Evolutionary conservation across 1,140 invertebrate genomes (phyloP), one percentile per base, ranked within the genome.

Genomic region (Trachelipus rathkii): DNA sequence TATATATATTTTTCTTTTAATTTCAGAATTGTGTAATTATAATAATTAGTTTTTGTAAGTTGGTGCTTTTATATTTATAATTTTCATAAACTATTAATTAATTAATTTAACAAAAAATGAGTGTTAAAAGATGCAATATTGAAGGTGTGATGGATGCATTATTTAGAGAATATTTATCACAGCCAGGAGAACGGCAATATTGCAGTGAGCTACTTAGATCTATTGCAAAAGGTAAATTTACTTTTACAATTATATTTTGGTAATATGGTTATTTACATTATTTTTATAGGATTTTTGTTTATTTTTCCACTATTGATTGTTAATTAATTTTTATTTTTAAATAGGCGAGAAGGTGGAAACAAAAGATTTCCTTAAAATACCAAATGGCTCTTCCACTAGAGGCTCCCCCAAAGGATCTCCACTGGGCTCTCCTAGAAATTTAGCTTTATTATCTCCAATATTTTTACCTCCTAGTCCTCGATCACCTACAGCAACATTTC

Each of bases 81-180:
- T 3, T 33, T 3, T 3, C 33, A n/a, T n/a, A n/a, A n/a, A n/a
- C n/a, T n/a, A n/a, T n/a, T n/a, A n/a, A n/a, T 33, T 33, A 33
- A 33, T 33, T 33, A 33, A 33, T 33, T 33, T 33, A 33, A 33
- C 6, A 33, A 33, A 60, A 60, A 60, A 60, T 72, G 75, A 68
- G 21, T n/a, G 53, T 77, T 33, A 60, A 77, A 66, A 73, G 53
- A 8, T 73, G 74, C 70, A 78, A 78, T 77, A 33, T 81, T 24
- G 74, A 79, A 11, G 86, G 83, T 10, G 84, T 74, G 0, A 82
- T 24, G 72, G 85, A 85, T 44, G 87, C 83, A 44, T 84, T 77
- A 45, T 78, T 77, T 44, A 81, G 81, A 33, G 85, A 82, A 77
- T 81, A 79, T 68, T 68, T 81, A 46, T 79, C 77, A n/a, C 78